Base-by-base conservation (phyloP, 1,140 invertebrate species). In the Hyposmocoma kahamanoa region DNA sequence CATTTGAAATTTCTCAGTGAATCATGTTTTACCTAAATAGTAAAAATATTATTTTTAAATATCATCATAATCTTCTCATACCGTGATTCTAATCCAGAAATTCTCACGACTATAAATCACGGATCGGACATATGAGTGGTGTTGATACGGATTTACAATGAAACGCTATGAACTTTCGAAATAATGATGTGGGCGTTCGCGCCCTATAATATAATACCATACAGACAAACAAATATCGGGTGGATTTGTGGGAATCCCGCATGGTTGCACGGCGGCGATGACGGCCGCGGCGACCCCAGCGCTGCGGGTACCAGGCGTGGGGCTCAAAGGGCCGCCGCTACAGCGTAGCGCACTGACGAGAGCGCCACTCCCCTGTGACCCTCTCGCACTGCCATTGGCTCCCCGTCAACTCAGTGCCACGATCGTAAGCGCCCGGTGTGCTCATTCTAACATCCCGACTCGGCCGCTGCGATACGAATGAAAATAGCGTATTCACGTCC, bases 31-130 rank as follows among this genome's bases (percentile, higher is more conserved):
- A n/a, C n/a, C n/a, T n/a, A n/a, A n/a, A n/a, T n/a, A n/a, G n/a
- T n/a, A n/a, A n/a, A n/a, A n/a, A n/a, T n/a, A n/a, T n/a, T n/a
- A n/a, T n/a, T n/a, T n/a, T n/a, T n/a, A n/a, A n/a, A n/a, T n/a
- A n/a, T n/a, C n/a, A n/a, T n/a, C n/a, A n/a, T n/a, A n/a, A n/a
- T n/a, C n/a, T n/a, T n/a, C n/a, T n/a, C n/a, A n/a, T n/a, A n/a
- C n/a, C n/a, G 32, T 36, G 15, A 15, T 36, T 17, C 32, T 17
- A 2, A 36, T 36, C 32, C 32, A 15, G 6, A 36, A 26, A 57
- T 84, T 84, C 81, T 72, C 81, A 84, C 78, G 81, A 60, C 67
- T 80, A 82, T 82, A 82, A 84, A 82, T 82, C 76, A 82, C 75
- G 60, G 32, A 63, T 56, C 47, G 58, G 74, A 78, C 73, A 79